These are phyloP conservation scores for Psittacula cyanocephala DNA, from an alignment of 2,113 vertebrate genomes.

Conservation along the genomic window DNA sequence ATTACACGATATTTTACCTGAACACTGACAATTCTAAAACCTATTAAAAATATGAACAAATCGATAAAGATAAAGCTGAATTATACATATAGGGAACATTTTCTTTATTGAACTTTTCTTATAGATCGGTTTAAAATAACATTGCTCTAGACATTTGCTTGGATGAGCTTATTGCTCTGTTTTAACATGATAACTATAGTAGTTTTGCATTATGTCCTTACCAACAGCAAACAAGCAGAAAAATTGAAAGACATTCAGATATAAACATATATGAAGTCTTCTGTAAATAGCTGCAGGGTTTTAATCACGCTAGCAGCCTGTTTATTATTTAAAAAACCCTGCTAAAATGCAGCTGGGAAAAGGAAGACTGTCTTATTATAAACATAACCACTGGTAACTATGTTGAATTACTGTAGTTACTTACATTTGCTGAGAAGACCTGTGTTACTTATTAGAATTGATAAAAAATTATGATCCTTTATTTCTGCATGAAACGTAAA, in stretches of 20 bases:
- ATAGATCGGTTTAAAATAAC: constrained; percentile 39
- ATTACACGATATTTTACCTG: constrained; percentile 52
- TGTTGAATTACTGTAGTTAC: background rate
- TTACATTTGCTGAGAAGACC: background rate
- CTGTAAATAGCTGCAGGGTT: constrained; percentile 48
- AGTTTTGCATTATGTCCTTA: constrained; percentile 41
- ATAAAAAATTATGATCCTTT: background rate
- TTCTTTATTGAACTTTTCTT: constrained; percentile 67
- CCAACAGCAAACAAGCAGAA: constrained; percentile 41
- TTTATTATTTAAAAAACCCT: background rate
- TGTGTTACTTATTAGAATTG: background rate
- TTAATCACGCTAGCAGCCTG: constrained; percentile 8
- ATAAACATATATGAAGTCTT: constrained; percentile 15
- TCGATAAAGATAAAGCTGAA: constrained; percentile 68
- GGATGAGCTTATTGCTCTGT: constrained; percentile 53
- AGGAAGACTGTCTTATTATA: background rate
- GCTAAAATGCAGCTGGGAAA: background rate
- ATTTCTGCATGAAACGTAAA: background rate
- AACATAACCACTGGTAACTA: background rate
- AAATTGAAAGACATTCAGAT: constrained; percentile 38
- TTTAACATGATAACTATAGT: constrained; percentile 3
- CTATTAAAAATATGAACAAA: constrained; percentile 70
- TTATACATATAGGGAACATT: constrained; percentile 60
- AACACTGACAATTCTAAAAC: constrained; percentile 69
- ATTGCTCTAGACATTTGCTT: constrained; percentile 18